These are phyloP conservation scores for Callyntrura guangdongensis DNA, from an alignment of 2,888 invertebrate species.

Conservation along the genomic window DNA sequence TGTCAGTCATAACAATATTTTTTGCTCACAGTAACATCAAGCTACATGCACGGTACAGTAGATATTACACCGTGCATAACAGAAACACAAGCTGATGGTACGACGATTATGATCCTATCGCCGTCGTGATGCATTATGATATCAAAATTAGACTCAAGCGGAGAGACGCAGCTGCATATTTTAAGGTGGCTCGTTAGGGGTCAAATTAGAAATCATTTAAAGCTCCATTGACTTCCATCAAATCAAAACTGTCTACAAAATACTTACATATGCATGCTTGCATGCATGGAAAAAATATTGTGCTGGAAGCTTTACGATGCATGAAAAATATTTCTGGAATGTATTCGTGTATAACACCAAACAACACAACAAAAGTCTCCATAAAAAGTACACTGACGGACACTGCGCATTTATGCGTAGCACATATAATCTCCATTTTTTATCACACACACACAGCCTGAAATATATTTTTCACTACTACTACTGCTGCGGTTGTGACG, in stretches of 20 bases:
- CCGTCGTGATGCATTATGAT: slow-evolving; percentile 72
- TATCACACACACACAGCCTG: slow-evolving; percentile 34
- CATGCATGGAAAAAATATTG: background rate
- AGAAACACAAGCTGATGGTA: slow-evolving; percentile 24
- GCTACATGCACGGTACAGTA: slow-evolving; percentile 12
- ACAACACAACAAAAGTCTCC: background rate
- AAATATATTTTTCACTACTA: background rate
- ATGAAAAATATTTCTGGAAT: slow-evolving; percentile 47
- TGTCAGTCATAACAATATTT: slow-evolving; percentile 61
- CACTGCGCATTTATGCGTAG: slow-evolving; percentile 19
- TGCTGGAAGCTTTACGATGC: slow-evolving; percentile 20
- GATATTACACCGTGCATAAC: slow-evolving; percentile 44
- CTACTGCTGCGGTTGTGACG: slow-evolving; percentile 40
- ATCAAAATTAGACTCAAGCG: slow-evolving; percentile 73
- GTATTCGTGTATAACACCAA: slow-evolving; percentile 7
- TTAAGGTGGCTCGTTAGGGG: slow-evolving; percentile 76
- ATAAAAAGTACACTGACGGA: background rate
- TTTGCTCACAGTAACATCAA: slow-evolving; percentile 25
- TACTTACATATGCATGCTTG: slow-evolving; percentile 1
- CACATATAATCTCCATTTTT: slow-evolving; percentile 51
- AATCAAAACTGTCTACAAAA: slow-evolving; percentile 2
- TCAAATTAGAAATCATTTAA: slow-evolving; percentile 78
- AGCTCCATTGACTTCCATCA: slow-evolving; percentile 75
- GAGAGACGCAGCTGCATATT: slow-evolving; percentile 77
- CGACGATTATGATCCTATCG: slow-evolving; percentile 47